These are phyloP conservation scores for Percopsis transmontana DNA, from an alignment of 2,113 vertebrate genomes.

Conservation along the genomic window DNA sequence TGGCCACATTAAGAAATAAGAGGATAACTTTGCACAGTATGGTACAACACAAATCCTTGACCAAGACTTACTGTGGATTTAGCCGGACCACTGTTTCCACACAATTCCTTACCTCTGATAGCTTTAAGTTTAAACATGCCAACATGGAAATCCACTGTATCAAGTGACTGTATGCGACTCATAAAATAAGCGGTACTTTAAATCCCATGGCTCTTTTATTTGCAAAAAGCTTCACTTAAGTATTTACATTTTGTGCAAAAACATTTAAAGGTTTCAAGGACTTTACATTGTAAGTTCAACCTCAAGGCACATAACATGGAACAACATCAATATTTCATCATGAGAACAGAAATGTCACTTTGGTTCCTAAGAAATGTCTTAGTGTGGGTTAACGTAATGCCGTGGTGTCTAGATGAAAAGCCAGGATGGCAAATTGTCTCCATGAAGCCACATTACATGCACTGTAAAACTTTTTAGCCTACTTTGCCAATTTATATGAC, in stretches of 20 bases:
- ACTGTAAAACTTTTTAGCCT: slow-evolving; percentile 42
- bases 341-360: slow-evolving; percentile 78
- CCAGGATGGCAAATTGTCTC: slow-evolving; percentile 28
- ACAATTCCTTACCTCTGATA: slow-evolving; percentile 3
- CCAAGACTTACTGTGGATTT: slow-evolving; percentile 50
- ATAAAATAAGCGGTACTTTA: slow-evolving; percentile 51
- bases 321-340: slow-evolving; percentile 80
- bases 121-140: slow-evolving; percentile 1
- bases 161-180: neutral
- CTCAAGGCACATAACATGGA: slow-evolving; percentile 86
- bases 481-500: slow-evolving; percentile 14
- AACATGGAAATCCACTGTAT: neutral
- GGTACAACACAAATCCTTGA: slow-evolving; percentile 40
- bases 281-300: slow-evolving; percentile 85
- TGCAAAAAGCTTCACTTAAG: slow-evolving; percentile 79
- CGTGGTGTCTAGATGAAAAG: slow-evolving; percentile 46
- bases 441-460: slow-evolving; percentile 58
- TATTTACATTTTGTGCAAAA: slow-evolving; percentile 87
- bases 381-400: slow-evolving; percentile 48
- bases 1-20: slow-evolving; percentile 44
- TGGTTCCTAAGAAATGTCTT: slow-evolving; percentile 78
- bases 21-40: slow-evolving; percentile 45
- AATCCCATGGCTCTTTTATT: slow-evolving; percentile 83
- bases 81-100: slow-evolving; percentile 8
- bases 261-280: slow-evolving; percentile 85